Evolutionary conservation across 2,797 vertebrate species (phyloP), one percentile per base, ranked within the genome.

Genomic region (Luscinia megarhynchos): DNA sequence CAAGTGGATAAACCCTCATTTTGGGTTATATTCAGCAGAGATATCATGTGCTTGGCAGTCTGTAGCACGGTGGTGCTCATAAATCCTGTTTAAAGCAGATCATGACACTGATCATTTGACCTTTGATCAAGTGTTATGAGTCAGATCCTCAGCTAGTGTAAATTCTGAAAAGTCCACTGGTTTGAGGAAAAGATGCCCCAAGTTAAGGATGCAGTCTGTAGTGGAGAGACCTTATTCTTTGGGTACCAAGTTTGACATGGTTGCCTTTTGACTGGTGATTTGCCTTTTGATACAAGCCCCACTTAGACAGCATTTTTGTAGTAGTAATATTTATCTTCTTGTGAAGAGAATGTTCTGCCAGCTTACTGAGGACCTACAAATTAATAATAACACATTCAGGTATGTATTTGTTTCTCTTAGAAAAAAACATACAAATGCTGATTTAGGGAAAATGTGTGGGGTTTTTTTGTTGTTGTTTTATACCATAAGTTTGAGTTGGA

Each of bases 71-170:
- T n/a, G 34, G 24, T 61, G 41, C 85, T 87, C 51, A 29, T 46
- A 92, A 94, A 68, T 87, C 38, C 34, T 80, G 32, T 61, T 87
- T 61, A 46, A 68, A 94, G 58, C 54, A 80, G 68, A 58, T 74
- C 5, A 1, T 74, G 63, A n/a, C 79, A 72, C 11, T 43, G 64
- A 68, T 92, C 1, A 12, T 74, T 91, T 1, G 3, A 48, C 46
- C 38, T 82, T 68, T 89, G 64, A 57, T 87, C 83, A 74, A 77
- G 70, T 48, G 46, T 38, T 91, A 17, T 61, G 45, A 90, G 72
- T 79, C 81, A 82, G 89, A 73, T 79, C 43, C 43, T 79, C 68
- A 34, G n/a, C 40, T 46, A 32, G 19, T 29, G 45, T 57, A 53
- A 63, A 57, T 79, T 90, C 85, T 84, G 29, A 75, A 26, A 84